phyloP scores from a whole-genome alignment of 2,797 vertebrate species.

The Erithacus rubecula region DNA sequence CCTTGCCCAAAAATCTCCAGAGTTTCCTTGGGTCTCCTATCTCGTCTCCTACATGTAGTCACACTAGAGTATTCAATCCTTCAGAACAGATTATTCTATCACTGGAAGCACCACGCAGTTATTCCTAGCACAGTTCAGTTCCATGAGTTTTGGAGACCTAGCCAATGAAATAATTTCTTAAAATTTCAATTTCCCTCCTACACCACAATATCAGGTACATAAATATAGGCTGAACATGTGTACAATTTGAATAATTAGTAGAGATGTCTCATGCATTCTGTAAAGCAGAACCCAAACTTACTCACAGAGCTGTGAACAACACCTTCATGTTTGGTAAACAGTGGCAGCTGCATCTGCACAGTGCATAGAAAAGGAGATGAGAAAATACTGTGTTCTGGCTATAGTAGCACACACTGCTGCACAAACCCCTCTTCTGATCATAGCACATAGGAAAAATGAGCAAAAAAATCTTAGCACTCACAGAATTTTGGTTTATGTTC shows the following conservation, averaged over 20 bases:
- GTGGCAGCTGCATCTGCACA: neutral
- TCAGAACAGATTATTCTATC: neutral
- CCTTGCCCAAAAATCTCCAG: neutral
- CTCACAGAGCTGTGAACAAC: neutral
- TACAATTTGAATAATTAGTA: neutral
- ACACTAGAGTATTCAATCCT: neutral
- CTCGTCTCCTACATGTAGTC: accelerated
- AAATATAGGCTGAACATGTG: neutral
- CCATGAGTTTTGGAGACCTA: neutral
- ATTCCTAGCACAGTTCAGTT: neutral
- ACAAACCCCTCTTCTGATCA: neutral
- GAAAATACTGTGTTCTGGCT: neutral
- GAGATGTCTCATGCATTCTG: neutral
- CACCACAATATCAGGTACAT: neutral
- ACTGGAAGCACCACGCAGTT: neutral
- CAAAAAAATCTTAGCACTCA: neutral
- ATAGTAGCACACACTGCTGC: neutral
- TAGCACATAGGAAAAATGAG: neutral
- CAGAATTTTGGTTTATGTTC: neutral
- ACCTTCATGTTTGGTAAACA: neutral
- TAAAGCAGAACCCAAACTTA: neutral
- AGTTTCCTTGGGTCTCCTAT: neutral
- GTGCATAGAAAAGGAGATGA: neutral
- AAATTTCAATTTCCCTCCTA: neutral
- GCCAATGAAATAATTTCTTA: neutral